Percentiles rank a stretch among this genome's conserved stretches.
phyloP scores from a whole-genome alignment of 2,888 invertebrate genomes.

The Sesia apiformis region DNA sequence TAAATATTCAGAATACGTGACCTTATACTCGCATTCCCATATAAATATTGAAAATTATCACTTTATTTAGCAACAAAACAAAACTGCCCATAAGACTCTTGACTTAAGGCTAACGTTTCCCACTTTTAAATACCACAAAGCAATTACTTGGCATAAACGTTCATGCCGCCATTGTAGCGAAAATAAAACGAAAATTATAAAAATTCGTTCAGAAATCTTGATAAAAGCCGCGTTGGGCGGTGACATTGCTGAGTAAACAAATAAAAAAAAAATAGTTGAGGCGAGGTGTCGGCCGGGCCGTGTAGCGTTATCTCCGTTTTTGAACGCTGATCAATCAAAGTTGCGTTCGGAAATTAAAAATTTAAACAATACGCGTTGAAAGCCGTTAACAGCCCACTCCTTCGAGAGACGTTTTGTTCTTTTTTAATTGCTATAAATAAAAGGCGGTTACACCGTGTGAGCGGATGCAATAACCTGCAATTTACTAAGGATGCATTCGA shows the following conservation, averaged over 20 bases:
- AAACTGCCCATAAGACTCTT: not conserved
- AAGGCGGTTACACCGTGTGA: not conserved
- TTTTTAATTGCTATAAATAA: not conserved
- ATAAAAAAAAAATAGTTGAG: slow-evolving; percentile 18
- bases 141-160: slow-evolving; percentile 38
- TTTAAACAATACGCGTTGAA: slow-evolving; percentile 43
- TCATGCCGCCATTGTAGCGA: slow-evolving; percentile 25
- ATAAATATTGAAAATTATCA: slow-evolving; percentile 1
- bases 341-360: slow-evolving; percentile 42
- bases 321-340: slow-evolving; percentile 59
- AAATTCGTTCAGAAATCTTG: slow-evolving; percentile 28
- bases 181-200: slow-evolving; percentile 18
- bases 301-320: slow-evolving; percentile 52
- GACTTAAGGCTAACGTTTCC: not conserved
- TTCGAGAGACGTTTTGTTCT: slow-evolving; percentile 10
- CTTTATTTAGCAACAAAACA: not conserved
- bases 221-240: slow-evolving; percentile 45
- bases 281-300: slow-evolving; percentile 43
- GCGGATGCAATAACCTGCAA: not conserved
- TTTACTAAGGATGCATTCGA: not conserved
- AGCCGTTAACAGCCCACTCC: slow-evolving; percentile 2
- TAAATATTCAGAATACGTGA: slow-evolving; percentile 1
- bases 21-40: slow-evolving; percentile 4
- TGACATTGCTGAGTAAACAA: slow-evolving; percentile 35
- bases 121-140: slow-evolving; percentile 24